These are phyloP conservation scores for Leptopilina boulardi DNA, from an alignment of 1,140 invertebrate genomes.

Conservation along the genomic window DNA sequence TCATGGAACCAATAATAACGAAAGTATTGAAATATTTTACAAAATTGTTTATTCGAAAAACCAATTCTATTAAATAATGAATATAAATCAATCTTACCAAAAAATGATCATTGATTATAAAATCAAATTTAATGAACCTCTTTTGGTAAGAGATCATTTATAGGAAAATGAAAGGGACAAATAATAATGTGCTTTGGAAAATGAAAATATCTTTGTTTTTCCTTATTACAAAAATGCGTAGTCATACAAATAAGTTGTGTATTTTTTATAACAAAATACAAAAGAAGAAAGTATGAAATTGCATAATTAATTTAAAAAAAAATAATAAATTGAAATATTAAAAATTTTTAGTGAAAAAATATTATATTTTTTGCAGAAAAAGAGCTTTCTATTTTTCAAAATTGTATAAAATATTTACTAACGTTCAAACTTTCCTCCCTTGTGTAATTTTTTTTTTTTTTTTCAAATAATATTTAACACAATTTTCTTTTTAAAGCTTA, in stretches of 20 bases:
- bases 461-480: neutral
- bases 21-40: no score
- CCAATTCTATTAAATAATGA: no score
- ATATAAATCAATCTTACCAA: no score
- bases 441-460: neutral
- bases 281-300: slow-evolving; percentile 10
- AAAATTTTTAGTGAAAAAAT: neutral
- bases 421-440: slow-evolving; percentile 13
- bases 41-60: no score
- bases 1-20: no score
- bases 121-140: neutral
- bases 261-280: neutral
- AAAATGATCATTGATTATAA: no score
- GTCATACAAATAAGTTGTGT: neutral
- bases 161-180: slow-evolving; percentile 32
- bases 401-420: neutral
- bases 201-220: slow-evolving; percentile 16
- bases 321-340: neutral
- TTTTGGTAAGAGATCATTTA: slow-evolving; percentile 4
- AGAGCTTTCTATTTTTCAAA: neutral
- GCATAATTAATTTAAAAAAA: slow-evolving; percentile 17
- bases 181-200: slow-evolving; percentile 22
- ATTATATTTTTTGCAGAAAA: neutral
- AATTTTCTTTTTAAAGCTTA: neutral
- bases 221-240: slow-evolving; percentile 19